Conservation (phyloP, 2,797 vertebrate genomes). For the Podarcis lilfordi region DNA sequence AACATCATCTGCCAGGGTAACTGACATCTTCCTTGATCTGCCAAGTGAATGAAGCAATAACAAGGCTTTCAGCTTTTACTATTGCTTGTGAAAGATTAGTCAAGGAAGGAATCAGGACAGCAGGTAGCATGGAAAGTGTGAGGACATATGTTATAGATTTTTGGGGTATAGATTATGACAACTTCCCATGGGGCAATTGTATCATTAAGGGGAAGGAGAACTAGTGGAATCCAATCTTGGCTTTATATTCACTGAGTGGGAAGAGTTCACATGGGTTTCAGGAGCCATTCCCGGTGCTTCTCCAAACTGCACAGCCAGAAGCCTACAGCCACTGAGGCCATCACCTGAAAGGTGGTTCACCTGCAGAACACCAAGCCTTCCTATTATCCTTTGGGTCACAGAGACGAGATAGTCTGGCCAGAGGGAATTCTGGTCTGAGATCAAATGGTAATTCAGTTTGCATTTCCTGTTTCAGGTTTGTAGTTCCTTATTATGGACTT, state of each 20-base stretch:
- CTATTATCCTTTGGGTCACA: neutral
- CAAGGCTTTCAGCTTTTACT: neutral
- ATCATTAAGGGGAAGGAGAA: neutral
- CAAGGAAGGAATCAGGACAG: neutral
- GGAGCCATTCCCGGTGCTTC: neutral
- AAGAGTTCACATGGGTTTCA: neutral
- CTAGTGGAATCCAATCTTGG: neutral
- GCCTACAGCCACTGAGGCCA: too few relatives aligned
- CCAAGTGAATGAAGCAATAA: neutral
- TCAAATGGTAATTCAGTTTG: neutral
- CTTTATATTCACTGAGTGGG: neutral
- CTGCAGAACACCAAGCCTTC: neutral
- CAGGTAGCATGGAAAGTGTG: neutral
- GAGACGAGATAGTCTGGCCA: neutral
- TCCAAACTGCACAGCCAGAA: neutral
- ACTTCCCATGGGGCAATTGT: neutral
- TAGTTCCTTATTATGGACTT: neutral
- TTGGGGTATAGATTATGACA: neutral
- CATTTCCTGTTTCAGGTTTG: neutral
- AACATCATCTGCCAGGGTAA: neutral
- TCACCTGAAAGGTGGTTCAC: neutral
- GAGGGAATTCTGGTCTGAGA: neutral
- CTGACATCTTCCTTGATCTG: neutral
- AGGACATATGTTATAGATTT: neutral
- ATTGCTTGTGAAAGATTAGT: neutral